Percentiles rank a stretch among this genome's conserved stretches.
These are phyloP conservation scores for Sinhomidia bicolor DNA, from an alignment of 2,888 invertebrate genomes.

Conservation along the genomic window DNA sequence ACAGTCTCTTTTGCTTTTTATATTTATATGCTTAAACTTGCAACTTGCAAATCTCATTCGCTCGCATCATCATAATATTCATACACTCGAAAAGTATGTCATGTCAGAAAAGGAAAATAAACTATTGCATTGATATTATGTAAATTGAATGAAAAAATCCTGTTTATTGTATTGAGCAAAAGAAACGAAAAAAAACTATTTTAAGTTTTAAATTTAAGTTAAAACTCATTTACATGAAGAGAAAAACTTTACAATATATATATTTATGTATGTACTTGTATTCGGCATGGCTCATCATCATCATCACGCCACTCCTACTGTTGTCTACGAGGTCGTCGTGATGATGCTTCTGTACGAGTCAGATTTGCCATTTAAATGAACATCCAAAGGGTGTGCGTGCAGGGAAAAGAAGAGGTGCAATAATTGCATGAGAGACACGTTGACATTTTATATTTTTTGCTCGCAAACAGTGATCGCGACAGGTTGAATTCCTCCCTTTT, in stretches of 20 bases:
- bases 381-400: neutral
- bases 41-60: neutral
- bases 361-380: neutral
- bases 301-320: conserved; percentile 1
- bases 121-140: too few species aligned
- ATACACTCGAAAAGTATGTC: neutral
- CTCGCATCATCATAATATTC: neutral
- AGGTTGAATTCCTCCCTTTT: neutral
- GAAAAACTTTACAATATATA: neutral
- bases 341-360: neutral
- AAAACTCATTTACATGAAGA: neutral
- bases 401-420: neutral
- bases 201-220: neutral
- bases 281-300: neutral
- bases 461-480: neutral
- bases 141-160: neutral
- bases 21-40: neutral
- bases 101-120: conserved; percentile 21
- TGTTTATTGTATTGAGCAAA: neutral
- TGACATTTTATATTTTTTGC: conserved; percentile 33
- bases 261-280: neutral
- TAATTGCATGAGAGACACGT: neutral
- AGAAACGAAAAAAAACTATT: neutral
- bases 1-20: neutral
- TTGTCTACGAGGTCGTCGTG: neutral